phyloP scores from a whole-genome alignment of 2,797 vertebrate genomes.

The Phoeniculus purpureus region DNA sequence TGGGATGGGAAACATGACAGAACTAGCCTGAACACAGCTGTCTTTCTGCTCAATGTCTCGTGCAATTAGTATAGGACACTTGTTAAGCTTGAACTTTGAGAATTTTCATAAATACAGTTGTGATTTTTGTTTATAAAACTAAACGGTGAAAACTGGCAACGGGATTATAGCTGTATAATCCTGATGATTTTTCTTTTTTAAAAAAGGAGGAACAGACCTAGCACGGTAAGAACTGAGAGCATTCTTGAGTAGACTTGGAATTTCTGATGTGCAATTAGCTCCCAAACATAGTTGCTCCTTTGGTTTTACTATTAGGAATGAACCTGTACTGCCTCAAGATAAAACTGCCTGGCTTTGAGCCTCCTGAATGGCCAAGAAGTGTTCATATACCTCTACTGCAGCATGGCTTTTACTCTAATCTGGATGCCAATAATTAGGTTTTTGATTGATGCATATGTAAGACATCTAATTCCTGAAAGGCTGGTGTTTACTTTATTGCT shows the following conservation, averaged over 20 bases:
- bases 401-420: not conserved
- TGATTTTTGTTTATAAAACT: not conserved
- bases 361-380: not conserved
- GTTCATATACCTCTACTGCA: not conserved
- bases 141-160: not conserved
- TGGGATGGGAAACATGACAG: not conserved
- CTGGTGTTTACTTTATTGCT: not conserved
- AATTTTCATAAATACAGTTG: not conserved
- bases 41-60: not conserved
- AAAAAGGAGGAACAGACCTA: not conserved
- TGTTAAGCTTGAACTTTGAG: not conserved
- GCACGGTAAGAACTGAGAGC: not conserved
- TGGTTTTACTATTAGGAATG: not conserved
- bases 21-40: not conserved
- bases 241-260: not conserved
- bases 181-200: no score
- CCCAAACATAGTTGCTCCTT: not conserved
- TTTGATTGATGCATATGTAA: not conserved
- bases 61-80: not conserved
- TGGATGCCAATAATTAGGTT: not conserved
- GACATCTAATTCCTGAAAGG: not conserved
- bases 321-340: not conserved
- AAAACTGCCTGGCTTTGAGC: not conserved
- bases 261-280: not conserved
- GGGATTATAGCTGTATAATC: not conserved